These are phyloP conservation scores for Chaetodon auriga DNA, from an alignment of 2,113 vertebrate species.

Conservation along the genomic window DNA sequence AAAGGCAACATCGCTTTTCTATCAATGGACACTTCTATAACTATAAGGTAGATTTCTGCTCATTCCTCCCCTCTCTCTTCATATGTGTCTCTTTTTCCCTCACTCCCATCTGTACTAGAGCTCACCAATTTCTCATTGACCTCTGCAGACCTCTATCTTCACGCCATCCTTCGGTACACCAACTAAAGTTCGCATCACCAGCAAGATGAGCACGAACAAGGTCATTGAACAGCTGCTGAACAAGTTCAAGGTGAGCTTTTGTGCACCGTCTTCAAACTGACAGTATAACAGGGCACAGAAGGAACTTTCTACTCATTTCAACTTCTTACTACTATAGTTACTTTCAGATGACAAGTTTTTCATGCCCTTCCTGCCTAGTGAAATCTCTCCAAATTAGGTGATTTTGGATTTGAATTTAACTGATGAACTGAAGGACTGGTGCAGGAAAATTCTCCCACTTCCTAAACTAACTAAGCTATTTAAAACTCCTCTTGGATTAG, in stretches of 20 bases:
- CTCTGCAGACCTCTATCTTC: constrained; percentile 91
- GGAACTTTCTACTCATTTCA: too few relatives aligned
- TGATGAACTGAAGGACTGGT: too few relatives aligned
- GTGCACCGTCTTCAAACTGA: background rate
- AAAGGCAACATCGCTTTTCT: constrained; percentile 88
- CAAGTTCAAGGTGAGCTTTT: constrained; percentile 91
- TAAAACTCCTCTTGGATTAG: too few relatives aligned
- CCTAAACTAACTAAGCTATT: too few relatives aligned
- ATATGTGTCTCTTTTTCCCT: background rate
- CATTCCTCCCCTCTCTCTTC: background rate
- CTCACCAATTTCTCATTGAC: background rate
- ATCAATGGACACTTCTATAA: constrained; percentile 97
- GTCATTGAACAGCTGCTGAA: constrained; percentile 91
- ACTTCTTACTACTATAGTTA: too few relatives aligned
- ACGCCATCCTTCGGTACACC: constrained; percentile 90
- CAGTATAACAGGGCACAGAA: too few relatives aligned
- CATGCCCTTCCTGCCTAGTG: too few relatives aligned
- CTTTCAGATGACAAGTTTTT: too few relatives aligned
- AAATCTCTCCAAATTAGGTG: too few relatives aligned
- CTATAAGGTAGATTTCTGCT: constrained; percentile 85
- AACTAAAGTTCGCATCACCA: constrained; percentile 91
- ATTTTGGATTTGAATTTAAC: too few relatives aligned
- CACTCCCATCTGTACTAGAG: background rate
- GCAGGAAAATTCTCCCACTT: too few relatives aligned
- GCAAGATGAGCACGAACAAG: constrained; percentile 90